Evolutionary conservation across 1,140 invertebrate genomes (phyloP).

Genomic region (Ectropis grisescens): DNA sequence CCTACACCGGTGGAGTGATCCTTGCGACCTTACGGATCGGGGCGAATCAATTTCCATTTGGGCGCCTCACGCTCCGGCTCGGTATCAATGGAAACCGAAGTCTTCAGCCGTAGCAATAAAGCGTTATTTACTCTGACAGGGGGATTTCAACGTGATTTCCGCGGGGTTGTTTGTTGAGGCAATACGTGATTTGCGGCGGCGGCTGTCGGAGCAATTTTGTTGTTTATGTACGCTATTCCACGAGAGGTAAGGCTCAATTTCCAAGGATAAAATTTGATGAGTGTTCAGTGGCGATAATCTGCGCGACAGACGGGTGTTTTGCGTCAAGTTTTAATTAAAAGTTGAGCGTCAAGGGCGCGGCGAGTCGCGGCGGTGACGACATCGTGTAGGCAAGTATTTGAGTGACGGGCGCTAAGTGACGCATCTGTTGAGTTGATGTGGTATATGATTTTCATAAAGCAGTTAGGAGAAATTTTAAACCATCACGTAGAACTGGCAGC

Average conservation of each 20-base stretch:
- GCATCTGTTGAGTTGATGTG: too few species aligned
- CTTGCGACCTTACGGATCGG: conserved; percentile 41
- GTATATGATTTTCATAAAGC: too few species aligned
- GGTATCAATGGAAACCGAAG: conserved; percentile 15
- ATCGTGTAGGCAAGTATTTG: too few species aligned
- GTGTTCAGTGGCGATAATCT: conserved; percentile 16
- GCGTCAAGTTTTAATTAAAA: conserved; percentile 48
- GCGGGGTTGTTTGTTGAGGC: conserved; percentile 38
- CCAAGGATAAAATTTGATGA: not conserved
- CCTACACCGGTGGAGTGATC: too few species aligned
- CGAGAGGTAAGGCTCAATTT: not conserved
- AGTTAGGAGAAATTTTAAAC: too few species aligned
- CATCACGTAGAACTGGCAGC: too few species aligned
- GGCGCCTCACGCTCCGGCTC: conserved; percentile 16
- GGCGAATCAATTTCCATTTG: conserved; percentile 51
- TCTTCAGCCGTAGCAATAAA: conserved; percentile 20
- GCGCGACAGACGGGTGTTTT: conserved; percentile 10
- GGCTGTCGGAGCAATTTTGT: conserved; percentile 32
- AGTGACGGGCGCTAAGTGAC: too few species aligned
- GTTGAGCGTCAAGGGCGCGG: conserved; percentile 1
- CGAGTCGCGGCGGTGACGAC: too few species aligned
- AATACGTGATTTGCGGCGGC: conserved; percentile 50
- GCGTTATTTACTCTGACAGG: conserved; percentile 21
- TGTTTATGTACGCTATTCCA: not conserved
- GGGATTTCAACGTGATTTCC: conserved; percentile 23